Evolutionary conservation across 30 jellyfish, hydroid and myxozoan genomes (phyloP).

Genomic region (Nemopilema nomurai): DNA sequence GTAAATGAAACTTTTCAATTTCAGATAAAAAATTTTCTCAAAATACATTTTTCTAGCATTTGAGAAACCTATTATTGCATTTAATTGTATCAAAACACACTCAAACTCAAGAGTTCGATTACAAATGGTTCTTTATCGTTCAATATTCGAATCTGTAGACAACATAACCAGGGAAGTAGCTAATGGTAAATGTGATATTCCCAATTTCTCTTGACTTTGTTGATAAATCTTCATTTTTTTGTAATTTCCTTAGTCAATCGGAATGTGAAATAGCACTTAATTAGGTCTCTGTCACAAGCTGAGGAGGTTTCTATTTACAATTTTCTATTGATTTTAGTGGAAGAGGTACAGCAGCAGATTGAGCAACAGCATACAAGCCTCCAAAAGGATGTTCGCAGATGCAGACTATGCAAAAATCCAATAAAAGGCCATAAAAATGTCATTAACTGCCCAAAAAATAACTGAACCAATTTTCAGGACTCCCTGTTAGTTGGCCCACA

Average conservation of each 20-base stretch:
- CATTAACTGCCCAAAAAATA: not conserved
- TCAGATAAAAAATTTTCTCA: not conserved
- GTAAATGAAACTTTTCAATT: not conserved
- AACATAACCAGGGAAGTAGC: not conserved
- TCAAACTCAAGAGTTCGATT: not conserved
- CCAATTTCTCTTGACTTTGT: not conserved
- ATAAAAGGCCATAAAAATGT: not conserved
- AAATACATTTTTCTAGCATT: not conserved
- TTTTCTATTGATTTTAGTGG: not conserved
- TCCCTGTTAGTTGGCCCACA: not conserved
- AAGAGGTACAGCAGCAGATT: not conserved
- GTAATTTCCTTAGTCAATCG: not conserved
- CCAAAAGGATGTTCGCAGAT: not conserved
- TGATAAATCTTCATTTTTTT: not conserved
- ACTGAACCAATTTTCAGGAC: not conserved
- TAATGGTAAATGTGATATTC: not conserved
- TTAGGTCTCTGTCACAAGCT: not conserved
- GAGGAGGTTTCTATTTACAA: not conserved
- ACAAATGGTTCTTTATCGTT: not conserved
- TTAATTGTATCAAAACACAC: not conserved
- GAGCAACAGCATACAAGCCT: not conserved
- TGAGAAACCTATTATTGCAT: not conserved
- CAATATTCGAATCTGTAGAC: not conserved
- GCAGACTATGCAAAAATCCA: not conserved
- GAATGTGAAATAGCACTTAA: not conserved